Conservation (phyloP, 2,888 invertebrate genomes). For the Entomobrya proxima region DNA sequence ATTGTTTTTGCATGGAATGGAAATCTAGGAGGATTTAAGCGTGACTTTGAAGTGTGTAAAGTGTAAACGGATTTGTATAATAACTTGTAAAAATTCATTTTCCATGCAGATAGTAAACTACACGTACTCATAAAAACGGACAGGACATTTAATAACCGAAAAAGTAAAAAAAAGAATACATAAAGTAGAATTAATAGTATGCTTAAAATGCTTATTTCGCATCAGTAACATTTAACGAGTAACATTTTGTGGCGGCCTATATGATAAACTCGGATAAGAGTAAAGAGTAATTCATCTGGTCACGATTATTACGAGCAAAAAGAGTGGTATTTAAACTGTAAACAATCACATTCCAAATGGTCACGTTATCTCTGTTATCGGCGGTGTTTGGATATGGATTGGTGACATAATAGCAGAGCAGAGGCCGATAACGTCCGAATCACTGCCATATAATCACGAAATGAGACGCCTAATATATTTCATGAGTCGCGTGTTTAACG, state of each 20-base stretch:
- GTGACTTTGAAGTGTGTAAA: background rate
- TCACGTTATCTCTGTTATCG: background rate
- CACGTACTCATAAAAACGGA: background rate
- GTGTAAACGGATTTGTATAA: background rate
- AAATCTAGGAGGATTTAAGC: no score
- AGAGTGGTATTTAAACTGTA: background rate
- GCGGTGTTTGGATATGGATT: background rate
- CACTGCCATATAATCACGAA: no score
- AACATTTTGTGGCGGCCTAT: no score
- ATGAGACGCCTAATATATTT: no score
- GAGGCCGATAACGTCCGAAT: background rate
- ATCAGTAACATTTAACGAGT: no score
- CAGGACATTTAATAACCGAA: background rate
- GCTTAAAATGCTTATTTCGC: no score
- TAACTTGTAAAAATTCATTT: background rate
- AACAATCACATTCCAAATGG: background rate
- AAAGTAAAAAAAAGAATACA: background rate
- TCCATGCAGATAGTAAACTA: background rate
- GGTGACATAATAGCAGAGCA: background rate
- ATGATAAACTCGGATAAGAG: no score
- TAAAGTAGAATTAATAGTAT: no score
- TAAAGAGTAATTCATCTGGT: no score
- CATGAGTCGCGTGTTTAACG: no score
- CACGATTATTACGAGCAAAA: background rate
- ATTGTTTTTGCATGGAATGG: no score